phyloP scores from a whole-genome alignment of 2,113 vertebrate species.

The Narcine bancroftii region DNA sequence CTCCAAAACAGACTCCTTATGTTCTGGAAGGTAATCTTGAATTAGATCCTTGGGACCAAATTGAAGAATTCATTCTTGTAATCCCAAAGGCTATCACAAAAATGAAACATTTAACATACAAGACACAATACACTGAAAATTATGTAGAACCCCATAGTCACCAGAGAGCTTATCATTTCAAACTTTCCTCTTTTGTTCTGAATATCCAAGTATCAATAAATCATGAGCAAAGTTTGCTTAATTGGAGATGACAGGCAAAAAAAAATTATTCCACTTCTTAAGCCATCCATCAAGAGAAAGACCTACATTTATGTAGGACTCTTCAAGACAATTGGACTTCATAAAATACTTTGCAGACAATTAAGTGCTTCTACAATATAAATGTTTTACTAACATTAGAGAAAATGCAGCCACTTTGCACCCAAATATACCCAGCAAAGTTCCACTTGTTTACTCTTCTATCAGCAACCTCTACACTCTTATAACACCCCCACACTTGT shows the following conservation, averaged over 20 bases:
- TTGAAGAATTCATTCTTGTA: background rate
- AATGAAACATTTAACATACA: background rate
- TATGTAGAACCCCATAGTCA: background rate
- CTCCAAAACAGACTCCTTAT: background rate
- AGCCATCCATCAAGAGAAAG: background rate
- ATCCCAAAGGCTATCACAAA: background rate
- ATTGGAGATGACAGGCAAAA: background rate
- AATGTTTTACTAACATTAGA: background rate
- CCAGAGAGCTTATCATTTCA: background rate
- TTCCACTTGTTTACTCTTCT: no score
- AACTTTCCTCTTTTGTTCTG: background rate
- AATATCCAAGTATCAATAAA: background rate
- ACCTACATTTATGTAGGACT: background rate
- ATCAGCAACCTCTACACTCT: no score
- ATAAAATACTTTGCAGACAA: background rate
- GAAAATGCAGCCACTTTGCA: background rate
- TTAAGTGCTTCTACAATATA: background rate
- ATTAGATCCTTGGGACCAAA: background rate
- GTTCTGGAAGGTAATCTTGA: background rate
- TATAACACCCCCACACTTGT: no score
- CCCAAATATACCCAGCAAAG: background rate
- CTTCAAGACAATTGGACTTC: background rate
- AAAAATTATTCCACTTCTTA: background rate
- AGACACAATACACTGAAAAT: background rate
- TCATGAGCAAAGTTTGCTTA: background rate